Evolutionary conservation across 2,113 vertebrate species (phyloP).

Genomic region (Colinus virginianus): DNA sequence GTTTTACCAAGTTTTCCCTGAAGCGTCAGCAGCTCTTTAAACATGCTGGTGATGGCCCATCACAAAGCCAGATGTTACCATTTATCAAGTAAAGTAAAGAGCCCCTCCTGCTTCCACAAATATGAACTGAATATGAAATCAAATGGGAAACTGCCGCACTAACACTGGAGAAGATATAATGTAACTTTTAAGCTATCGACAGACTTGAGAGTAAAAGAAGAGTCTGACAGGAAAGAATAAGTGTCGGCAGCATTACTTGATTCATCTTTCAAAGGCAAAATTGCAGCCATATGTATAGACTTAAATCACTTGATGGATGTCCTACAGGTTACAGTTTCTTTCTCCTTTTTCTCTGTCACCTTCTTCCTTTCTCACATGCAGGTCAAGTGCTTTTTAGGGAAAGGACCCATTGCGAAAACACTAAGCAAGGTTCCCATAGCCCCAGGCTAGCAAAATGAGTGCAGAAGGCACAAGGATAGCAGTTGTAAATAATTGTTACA

Average conservation of each 20-base stretch:
- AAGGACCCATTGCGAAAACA: not conserved
- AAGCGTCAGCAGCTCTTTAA: slow-evolving; percentile 66
- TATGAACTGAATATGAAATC: slow-evolving; percentile 68
- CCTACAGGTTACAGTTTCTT: slow-evolving; percentile 7
- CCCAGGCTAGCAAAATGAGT: not conserved
- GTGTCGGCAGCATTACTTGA: slow-evolving; percentile 11
- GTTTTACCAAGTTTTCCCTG: slow-evolving; percentile 65
- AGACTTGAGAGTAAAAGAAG: slow-evolving; percentile 41
- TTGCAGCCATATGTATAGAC: not conserved
- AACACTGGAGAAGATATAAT: slow-evolving; percentile 39
- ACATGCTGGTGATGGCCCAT: slow-evolving; percentile 67
- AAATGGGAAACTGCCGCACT: slow-evolving; percentile 50
- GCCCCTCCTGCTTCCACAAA: slow-evolving; percentile 70
- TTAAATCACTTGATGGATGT: slow-evolving; percentile 34
- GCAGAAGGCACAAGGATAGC: not conserved
- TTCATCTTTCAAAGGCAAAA: slow-evolving; percentile 39
- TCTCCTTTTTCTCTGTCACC: not conserved
- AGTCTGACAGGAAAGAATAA: slow-evolving; percentile 26
- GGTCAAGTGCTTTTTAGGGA: not conserved
- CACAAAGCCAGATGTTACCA: slow-evolving; percentile 72
- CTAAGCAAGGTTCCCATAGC: not conserved
- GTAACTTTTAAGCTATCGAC: slow-evolving; percentile 13
- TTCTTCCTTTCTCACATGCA: not conserved
- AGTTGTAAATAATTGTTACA: not conserved
- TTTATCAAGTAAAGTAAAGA: slow-evolving; percentile 71